These are phyloP conservation scores for Drosophila tani DNA, from an alignment of 1,140 invertebrate species.

Conservation along the genomic window DNA sequence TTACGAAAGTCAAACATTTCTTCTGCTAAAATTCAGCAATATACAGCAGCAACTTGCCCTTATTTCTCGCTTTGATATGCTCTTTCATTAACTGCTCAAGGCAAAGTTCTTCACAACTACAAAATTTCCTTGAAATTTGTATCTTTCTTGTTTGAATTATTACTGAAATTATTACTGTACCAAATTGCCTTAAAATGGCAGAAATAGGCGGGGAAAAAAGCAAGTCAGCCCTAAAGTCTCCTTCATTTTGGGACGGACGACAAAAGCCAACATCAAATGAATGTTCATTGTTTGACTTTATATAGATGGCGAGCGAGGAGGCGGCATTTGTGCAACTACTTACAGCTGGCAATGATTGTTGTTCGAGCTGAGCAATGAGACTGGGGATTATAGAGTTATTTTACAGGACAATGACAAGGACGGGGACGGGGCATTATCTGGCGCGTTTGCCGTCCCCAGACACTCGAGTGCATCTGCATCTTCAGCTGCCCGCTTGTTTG, in stretches of 20 bases:
- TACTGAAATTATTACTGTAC: slow-evolving; percentile 22
- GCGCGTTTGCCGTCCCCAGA: slow-evolving; percentile 50
- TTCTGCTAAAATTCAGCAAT: neutral
- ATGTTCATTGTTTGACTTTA: slow-evolving; percentile 54
- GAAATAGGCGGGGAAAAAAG: slow-evolving; percentile 6
- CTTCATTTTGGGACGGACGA: slow-evolving; percentile 13
- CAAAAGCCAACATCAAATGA: slow-evolving; percentile 45
- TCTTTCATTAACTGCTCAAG: slow-evolving; percentile 29
- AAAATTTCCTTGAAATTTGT: slow-evolving; percentile 16
- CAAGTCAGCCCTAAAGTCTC: slow-evolving; percentile 7
- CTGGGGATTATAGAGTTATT: slow-evolving; percentile 58
- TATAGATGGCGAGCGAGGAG: slow-evolving; percentile 13
- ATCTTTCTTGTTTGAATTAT: slow-evolving; percentile 16
- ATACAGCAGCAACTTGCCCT: slow-evolving; percentile 1
- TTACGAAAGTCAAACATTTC: neutral
- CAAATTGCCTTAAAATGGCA: slow-evolving; percentile 34
- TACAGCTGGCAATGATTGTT: slow-evolving; percentile 61
- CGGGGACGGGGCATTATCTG: slow-evolving; percentile 52
- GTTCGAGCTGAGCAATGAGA: slow-evolving; percentile 46
- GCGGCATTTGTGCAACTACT: slow-evolving; percentile 47
- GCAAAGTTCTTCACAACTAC: neutral
- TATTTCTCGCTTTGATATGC: slow-evolving; percentile 27
- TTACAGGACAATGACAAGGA: slow-evolving; percentile 59
- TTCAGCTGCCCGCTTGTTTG: slow-evolving; percentile 45
- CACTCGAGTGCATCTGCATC: slow-evolving; percentile 57